A percentile compares a stretch with the other conserved stretches of the same genome.
phyloP scores from a whole-genome alignment of 2,888 invertebrate species.

The Ormyrus nitidulus region DNA sequence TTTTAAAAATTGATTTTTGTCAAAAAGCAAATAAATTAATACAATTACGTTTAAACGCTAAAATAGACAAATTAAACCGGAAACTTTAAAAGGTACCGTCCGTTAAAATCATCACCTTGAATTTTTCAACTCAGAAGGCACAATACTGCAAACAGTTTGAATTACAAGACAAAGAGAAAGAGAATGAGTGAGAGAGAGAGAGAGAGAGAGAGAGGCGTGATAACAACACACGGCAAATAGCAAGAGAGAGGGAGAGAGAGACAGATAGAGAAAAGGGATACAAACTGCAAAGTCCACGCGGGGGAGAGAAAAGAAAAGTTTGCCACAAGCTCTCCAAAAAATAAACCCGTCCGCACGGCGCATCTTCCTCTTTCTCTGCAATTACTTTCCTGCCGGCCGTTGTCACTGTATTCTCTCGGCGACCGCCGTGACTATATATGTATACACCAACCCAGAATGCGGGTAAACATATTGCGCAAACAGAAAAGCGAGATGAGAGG shows the following conservation, averaged over 20 bases:
- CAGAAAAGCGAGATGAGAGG: conserved; percentile 3
- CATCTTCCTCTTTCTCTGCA: conserved; percentile 42
- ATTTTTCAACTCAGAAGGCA: background rate
- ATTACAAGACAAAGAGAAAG: conserved; percentile 13
- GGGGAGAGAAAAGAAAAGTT: conserved; percentile 26
- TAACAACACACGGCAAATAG: conserved; percentile 1
- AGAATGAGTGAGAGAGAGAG: background rate
- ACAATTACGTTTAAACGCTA: background rate
- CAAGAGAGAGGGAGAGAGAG: background rate
- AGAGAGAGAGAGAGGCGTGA: background rate
- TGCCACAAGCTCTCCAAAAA: conserved; percentile 30
- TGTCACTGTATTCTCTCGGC: conserved; percentile 22
- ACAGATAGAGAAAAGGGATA: background rate
- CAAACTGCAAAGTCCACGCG: conserved; percentile 7
- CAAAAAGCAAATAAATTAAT: no score
- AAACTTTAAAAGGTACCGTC: background rate
- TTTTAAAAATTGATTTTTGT: no score
- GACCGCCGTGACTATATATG: background rate
- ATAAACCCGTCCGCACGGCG: conserved; percentile 25
- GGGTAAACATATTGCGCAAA: conserved; percentile 44
- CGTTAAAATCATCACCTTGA: background rate
- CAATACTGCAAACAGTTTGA: background rate
- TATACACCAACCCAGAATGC: conserved; percentile 6
- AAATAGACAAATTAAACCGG: background rate
- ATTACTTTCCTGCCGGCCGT: conserved; percentile 35